Evolutionary conservation across 1,140 invertebrate species (phyloP), one percentile per base, ranked within the genome.

Genomic region (Caenorhabditis brenneri): DNA sequence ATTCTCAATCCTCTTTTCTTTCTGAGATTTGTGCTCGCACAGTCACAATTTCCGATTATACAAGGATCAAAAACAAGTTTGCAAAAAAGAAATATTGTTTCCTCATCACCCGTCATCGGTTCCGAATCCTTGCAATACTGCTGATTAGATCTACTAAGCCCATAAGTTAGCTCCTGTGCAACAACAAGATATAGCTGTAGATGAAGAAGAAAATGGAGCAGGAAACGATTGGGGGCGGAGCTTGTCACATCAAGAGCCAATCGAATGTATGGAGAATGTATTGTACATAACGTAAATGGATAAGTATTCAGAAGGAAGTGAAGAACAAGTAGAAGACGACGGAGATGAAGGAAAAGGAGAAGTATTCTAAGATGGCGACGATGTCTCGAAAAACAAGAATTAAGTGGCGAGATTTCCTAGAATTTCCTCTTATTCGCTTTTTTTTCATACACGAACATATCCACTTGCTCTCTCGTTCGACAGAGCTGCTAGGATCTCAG

Each of bases 401-500:
- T 74, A 74, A 74, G 65, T 74, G 65, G 65, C 36, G 65, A 74
- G 65, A 74, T 74, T 74, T 74, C 65, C 36, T 42, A 74, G 65
- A 74, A 74, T 74, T 74, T 74, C 65, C 65, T 74, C 29, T 31
- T 65, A 29, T 65, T 36, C n/a, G n/a, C n/a, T n/a, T n/a, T n/a
- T 74, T 60, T 65, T 74, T 74, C n/a, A 39, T 74, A 74, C 65
- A 74, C 65, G 65, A 74, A 74, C 65, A 42, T 74, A 39, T 74
- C 65, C 33, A 42, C 36, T 74, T 74, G 36, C 36, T 74, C 65
- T 74, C 65, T 74, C 36, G 2, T n/a, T 24, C 53, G 10, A 27
- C 53, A 10, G 24, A 33, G 3, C 6, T 33, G 58, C 58, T 27
- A 33, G 12, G 24, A 58, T 29, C 36, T 31, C 12, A n/a, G 65